These are phyloP conservation scores for Falco biarmicus DNA, from an alignment of 2,797 vertebrate species.

Conservation along the genomic window DNA sequence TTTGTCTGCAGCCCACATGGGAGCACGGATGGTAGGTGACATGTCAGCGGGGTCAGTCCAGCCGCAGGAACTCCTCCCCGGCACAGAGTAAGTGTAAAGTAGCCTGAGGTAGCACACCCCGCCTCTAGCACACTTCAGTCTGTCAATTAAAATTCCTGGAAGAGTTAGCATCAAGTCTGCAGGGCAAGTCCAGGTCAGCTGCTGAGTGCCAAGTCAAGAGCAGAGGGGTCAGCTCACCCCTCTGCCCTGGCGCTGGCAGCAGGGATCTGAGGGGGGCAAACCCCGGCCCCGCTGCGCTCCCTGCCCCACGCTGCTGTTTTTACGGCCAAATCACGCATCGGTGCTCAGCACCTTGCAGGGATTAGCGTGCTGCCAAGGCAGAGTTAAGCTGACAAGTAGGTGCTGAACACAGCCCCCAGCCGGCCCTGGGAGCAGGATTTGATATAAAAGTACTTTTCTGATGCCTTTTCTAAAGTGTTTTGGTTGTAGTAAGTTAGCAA, in stretches of 20 bases:
- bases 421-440: background rate
- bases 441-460: background rate
- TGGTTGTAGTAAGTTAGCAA: background rate
- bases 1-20: background rate
- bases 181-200: background rate
- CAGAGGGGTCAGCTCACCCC: background rate
- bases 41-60: background rate
- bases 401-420: background rate
- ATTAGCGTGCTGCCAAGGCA: background rate
- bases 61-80: background rate
- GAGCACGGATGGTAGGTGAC: background rate
- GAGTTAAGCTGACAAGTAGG: background rate
- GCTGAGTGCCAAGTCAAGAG: background rate
- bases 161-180: accelerated
- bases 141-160: background rate
- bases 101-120: background rate
- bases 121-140: too few species aligned
- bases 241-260: background rate
- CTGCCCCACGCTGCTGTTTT: background rate
- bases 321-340: accelerated
- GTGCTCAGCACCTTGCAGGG: background rate
- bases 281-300: too few species aligned
- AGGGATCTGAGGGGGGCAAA: background rate
- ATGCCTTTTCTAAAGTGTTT: background rate
- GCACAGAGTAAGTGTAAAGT: accelerated